Evolutionary conservation across 2,797 vertebrate genomes (phyloP), one percentile per base, ranked within the genome.

Genomic region (Denticeps clupeoides): DNA sequence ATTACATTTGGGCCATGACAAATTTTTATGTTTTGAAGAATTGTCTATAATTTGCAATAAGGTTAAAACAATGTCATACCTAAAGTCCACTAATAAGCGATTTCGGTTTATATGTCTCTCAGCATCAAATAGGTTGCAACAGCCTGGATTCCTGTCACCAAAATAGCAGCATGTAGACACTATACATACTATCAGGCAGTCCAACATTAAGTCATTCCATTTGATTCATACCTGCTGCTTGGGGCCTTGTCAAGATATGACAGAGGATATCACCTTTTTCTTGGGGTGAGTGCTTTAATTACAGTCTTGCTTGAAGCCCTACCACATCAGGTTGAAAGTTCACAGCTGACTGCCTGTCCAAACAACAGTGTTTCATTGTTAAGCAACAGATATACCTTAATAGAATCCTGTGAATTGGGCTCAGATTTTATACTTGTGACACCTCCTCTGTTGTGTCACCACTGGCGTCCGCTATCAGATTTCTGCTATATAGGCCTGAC

Each of bases 181-280:
- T 68, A 62, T n/a, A n/a, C 49, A 58, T 18, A 43, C 75, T 71
- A 78, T 80, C 75, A 69, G 60, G 72, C 77, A 79, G 81, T 81
- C 78, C 77, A 79, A 80, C 72, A 74, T 65, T 60, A 64, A 64
- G 64, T 66, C 75, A 70, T 77, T n/a, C 73, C 79, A 66, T 82
- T 79, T 78, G 72, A 72, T 71, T 51, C 77, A 75, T 76, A 74
- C 68, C 75, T 62, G 61, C 46, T 66, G 80, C 81, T 84, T 41
- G 73, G 74, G 82, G 76, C 76, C 81, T 81, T 84, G 77, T 81
- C 81, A 83, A 72, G 67, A 68, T 63, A 59, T 89, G 85, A 90
- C 86, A 89, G 80, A 76, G 65, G 80, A 81, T 81, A 78, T 83
- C 84, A 85, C 84, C 85, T 89, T 78, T 79, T 69, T 62, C 21